Evolutionary conservation across 2,888 invertebrate genomes (phyloP).

Genomic region (Alloplasta piceator): DNA sequence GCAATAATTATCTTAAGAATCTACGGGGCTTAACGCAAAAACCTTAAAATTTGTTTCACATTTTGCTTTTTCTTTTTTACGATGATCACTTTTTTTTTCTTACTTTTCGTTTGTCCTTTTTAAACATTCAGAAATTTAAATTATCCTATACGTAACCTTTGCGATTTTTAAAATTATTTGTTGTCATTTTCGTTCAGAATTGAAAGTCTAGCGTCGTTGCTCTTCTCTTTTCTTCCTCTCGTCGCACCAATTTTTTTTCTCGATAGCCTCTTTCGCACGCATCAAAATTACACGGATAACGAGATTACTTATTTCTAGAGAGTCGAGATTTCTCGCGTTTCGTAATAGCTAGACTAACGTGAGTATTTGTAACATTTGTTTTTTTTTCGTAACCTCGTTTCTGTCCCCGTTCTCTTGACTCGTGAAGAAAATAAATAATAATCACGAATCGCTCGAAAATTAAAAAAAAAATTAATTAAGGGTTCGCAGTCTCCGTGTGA

Average conservation of each 20-base stretch:
- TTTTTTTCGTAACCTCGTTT: constrained; percentile 11
- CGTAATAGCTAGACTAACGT: constrained; percentile 54
- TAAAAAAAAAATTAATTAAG: constrained; percentile 18
- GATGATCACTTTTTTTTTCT: constrained; percentile 60
- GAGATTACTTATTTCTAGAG: constrained; percentile 56
- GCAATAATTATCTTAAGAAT: constrained; percentile 36
- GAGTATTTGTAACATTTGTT: constrained; percentile 65
- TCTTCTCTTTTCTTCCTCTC: constrained; percentile 6
- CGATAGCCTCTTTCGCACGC: background rate
- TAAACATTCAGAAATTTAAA: constrained; percentile 71
- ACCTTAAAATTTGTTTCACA: constrained; percentile 40
- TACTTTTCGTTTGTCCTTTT: constrained; percentile 65
- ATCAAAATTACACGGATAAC: constrained; percentile 37
- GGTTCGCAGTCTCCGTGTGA: constrained; percentile 58
- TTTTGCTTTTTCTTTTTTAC: constrained; percentile 51
- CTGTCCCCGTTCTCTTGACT: background rate
- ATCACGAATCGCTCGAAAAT: constrained; percentile 1
- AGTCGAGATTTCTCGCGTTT: constrained; percentile 50
- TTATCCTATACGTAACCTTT: constrained; percentile 56
- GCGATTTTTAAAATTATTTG: background rate
- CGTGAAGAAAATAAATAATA: constrained; percentile 8
- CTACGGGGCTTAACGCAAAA: constrained; percentile 49
- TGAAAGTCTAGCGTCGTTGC: constrained; percentile 20
- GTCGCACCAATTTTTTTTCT: constrained; percentile 15
- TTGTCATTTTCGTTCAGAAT: constrained; percentile 3